Conservation (phyloP, 1,140 invertebrate genomes). For the Zelostemma sp. region DNA sequence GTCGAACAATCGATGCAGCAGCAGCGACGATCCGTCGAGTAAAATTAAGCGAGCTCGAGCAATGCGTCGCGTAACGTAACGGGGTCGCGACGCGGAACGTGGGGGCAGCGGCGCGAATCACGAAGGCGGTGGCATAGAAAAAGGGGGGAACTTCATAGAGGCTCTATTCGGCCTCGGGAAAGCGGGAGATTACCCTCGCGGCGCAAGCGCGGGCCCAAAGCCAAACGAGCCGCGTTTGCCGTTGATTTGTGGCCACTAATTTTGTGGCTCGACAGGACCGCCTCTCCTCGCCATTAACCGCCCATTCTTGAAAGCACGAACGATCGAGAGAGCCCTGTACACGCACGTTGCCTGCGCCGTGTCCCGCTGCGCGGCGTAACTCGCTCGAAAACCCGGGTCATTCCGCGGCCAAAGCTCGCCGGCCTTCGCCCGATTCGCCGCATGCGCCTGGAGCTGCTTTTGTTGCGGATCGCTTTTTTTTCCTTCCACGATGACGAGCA, state of each 20-base stretch:
- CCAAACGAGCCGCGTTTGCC: constrained; percentile 45
- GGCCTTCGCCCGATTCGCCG: too few species aligned
- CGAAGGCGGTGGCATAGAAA: constrained; percentile 28
- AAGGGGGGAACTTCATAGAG: constrained; percentile 4
- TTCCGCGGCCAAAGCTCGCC: constrained; percentile 3
- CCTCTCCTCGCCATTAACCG: constrained; percentile 54
- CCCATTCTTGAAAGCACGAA: constrained; percentile 59
- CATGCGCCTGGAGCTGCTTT: too few species aligned
- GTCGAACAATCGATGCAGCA: neutral
- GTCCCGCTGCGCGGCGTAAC: constrained; percentile 20
- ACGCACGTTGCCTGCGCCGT: constrained; percentile 9
- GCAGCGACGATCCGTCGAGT: neutral
- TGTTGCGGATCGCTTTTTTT: neutral
- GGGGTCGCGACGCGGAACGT: neutral
- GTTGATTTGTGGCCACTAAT: constrained; percentile 66
- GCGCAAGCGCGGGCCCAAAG: constrained; percentile 29
- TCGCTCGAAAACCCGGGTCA: constrained; percentile 12
- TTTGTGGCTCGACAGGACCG: constrained; percentile 55
- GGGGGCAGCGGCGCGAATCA: constrained; percentile 11
- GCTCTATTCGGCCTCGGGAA: constrained; percentile 6
- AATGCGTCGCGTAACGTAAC: neutral
- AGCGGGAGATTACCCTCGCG: constrained; percentile 15
- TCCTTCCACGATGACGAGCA: too few species aligned
- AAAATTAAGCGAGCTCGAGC: too few species aligned
- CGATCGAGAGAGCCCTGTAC: constrained; percentile 16